A percentile compares a stretch with the other conserved stretches of the same genome.
phyloP scores from a whole-genome alignment of 1,140 invertebrate genomes.

The Drosophila leontia region DNA sequence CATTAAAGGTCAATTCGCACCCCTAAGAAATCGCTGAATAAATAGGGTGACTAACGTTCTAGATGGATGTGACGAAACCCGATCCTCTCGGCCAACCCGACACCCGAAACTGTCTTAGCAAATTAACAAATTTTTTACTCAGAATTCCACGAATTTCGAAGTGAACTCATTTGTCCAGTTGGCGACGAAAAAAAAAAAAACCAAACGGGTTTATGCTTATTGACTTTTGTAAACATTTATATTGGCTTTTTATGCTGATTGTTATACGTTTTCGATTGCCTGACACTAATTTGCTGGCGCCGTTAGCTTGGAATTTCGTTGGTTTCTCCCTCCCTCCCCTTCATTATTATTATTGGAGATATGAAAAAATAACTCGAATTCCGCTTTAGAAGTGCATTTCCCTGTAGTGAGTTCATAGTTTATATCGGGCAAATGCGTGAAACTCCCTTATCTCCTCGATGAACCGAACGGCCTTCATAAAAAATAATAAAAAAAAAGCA shows the following conservation, averaged over 20 bases:
- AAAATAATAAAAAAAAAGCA: slow-evolving; percentile 6
- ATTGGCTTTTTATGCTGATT: slow-evolving; percentile 62
- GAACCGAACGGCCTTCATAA: slow-evolving; percentile 44
- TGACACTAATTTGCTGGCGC: slow-evolving; percentile 52
- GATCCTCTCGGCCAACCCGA: slow-evolving; percentile 4
- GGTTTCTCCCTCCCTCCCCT: background rate
- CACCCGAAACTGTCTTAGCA: slow-evolving; percentile 20
- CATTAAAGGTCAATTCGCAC: slow-evolving; percentile 13
- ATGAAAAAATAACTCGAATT: slow-evolving; percentile 20
- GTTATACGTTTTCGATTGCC: slow-evolving; percentile 45
- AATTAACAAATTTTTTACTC: slow-evolving; percentile 53
- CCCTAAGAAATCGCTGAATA: background rate
- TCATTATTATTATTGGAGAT: slow-evolving; percentile 14
- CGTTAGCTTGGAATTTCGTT: slow-evolving; percentile 41
- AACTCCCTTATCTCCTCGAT: slow-evolving; percentile 23
- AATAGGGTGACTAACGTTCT: slow-evolving; percentile 10
- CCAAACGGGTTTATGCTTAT: slow-evolving; percentile 63
- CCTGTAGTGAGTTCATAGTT: slow-evolving; percentile 35
- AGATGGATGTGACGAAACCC: background rate
- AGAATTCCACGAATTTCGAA: slow-evolving; percentile 68
- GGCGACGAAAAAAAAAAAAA: no score
- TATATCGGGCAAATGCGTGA: slow-evolving; percentile 28
- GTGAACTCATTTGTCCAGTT: slow-evolving; percentile 56
- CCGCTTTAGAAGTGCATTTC: slow-evolving; percentile 22
- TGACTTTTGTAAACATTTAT: slow-evolving; percentile 49